Conservation (phyloP, 2,797 vertebrate genomes). For the Lagodon rhomboides region DNA sequence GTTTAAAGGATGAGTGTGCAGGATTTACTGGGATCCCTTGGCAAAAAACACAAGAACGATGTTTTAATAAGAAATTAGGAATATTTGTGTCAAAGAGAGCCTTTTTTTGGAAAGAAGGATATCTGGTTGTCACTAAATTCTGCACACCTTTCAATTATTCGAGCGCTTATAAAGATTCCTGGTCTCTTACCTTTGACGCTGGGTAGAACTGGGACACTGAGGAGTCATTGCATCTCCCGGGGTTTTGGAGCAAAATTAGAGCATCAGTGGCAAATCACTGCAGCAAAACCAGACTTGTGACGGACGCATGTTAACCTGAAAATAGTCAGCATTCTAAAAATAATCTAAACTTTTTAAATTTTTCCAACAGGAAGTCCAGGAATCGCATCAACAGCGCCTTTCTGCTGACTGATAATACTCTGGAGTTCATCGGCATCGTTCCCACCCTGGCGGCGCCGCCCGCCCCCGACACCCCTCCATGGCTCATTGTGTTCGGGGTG, state of each 20-base stretch:
- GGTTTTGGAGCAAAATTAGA: too few relatives aligned
- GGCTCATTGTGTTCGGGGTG: constrained; percentile 94
- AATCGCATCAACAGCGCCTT: constrained; percentile 92
- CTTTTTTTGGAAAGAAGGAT: too few relatives aligned
- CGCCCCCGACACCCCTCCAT: constrained; percentile 81
- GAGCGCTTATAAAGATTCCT: not conserved
- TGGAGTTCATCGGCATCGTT: constrained; percentile 91
- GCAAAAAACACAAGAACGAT: too few relatives aligned
- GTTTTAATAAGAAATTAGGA: too few relatives aligned
- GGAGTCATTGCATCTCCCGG: not conserved
- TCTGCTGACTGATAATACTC: constrained; percentile 85
- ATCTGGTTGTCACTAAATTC: too few relatives aligned
- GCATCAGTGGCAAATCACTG: too few relatives aligned
- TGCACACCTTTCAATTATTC: not conserved
- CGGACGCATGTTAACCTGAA: not conserved
- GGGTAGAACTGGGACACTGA: not conserved
- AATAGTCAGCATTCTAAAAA: not conserved
- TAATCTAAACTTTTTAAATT: not conserved
- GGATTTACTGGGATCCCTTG: too few relatives aligned
- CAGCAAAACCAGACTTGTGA: not conserved
- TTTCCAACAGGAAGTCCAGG: constrained; percentile 83
- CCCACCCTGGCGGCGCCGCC: constrained; percentile 85
- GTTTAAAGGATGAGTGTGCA: too few relatives aligned
- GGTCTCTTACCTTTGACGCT: not conserved
- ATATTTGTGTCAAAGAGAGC: too few relatives aligned